Base-by-base conservation (phyloP, 2,888 invertebrate genomes). In the Cephus nigrinus region DNA sequence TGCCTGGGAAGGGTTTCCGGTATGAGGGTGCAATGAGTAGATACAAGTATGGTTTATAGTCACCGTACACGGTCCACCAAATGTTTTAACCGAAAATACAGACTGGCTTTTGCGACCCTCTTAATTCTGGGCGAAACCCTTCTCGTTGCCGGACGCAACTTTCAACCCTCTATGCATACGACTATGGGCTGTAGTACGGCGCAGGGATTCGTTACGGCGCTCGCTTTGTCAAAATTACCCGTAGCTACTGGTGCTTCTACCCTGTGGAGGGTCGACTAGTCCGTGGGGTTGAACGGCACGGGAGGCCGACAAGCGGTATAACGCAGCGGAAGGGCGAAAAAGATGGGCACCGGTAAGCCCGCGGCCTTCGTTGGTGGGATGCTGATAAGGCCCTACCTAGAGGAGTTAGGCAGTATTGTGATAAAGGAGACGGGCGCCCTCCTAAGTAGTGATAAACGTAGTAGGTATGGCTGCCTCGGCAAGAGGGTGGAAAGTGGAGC, bases 321-420 rank as follows among this genome's bases (percentile, higher is more conserved):
- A 15, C 4, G 40, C 40, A 15, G 15, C 40, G 40, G 40, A 40
- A 40, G 40, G 40, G 40, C 40, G 40, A 40, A 40, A 15, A 40
- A 40, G 40, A 15, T 40, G 40, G 40, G 15, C 40, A 40, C 40
- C 40, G 40, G 15, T 40, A 40, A 40, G 40, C 40, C 40, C 40
- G 30, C n/a, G 77, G 74, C 82, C 82, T 80, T 82, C 77, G 80
- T 69, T 69, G 79, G 75, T 35, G 35, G 80, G 78, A 79, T 33
- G 73, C 81, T 85, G 87, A 86, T 86, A 88, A 87, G 85, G 78
- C 83, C 72, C 78, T 79, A 15, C 40, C 40, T 40, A 40, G 40
- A 75, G 79, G 83, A 84, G 83, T 82, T 84, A 84, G 80, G 85
- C 82, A 84, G 87, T 88, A 88, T 87, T 84, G 84, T 86, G 88